Evolutionary conservation across 2,888 invertebrate genomes (phyloP), one percentile per base, ranked within the genome.

Genomic region (Troides helena): DNA sequence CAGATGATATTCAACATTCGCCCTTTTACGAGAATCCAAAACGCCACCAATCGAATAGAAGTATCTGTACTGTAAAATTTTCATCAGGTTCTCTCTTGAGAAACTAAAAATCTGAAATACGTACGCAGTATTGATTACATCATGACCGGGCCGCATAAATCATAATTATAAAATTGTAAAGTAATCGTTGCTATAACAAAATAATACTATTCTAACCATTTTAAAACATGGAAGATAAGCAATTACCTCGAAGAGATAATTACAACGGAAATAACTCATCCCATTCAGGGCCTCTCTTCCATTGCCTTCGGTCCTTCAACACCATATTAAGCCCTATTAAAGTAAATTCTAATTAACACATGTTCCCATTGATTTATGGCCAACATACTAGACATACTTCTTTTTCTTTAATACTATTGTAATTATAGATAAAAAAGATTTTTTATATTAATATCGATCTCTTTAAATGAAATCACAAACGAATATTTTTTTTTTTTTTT

Each of bases 291-390:
- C 39, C n/a, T n/a, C 18, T 18, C 57, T 39, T 43, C 57, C 21
- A 57, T 57, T 57, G n/a, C 10, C 8, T 21, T 21, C n/a, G 21
- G 4, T 57, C 14, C n/a, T 57, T 63, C 62, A 63, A 63, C 46
- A 21, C 58, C 58, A 36, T 36, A 64, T 63, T 59, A 30, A 63
- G 46, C 17, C 21, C 64, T 39, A 59, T 63, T 23, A 68, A 68
- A 64, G n/a, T 60, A 65, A 46, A 69, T 30, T 0, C 69, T 57
- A 69, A 69, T 65, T 61, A 69, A 69, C 65, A 65, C 18, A 59
- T 64, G 21, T 57, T 61, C 17, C 62, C 30, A 25, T 56, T 69
- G 43, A 65, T 65, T 65, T 61, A 65, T 57, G 53, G 7, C 36
- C 36, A 14, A 5, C 53, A 25, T 61, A 65, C 25, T 61, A 61